A percentile compares a stretch with the other conserved stretches of the same genome.
Evolutionary conservation across 2,888 invertebrate species (phyloP).

Genomic region (Hirtodrosophila confusa): DNA sequence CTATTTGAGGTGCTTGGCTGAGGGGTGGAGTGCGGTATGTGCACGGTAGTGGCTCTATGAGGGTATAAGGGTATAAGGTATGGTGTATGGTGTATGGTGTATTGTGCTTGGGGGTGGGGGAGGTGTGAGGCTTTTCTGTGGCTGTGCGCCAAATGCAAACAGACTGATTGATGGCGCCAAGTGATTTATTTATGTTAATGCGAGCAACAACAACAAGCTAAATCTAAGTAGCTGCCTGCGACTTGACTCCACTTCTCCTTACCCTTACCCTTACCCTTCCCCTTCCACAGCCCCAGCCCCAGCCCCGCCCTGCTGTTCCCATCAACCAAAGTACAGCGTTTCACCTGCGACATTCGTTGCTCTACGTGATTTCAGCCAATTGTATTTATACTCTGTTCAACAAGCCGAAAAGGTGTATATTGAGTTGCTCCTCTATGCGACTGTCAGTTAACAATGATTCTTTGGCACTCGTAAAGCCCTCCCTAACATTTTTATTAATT

Average conservation of each 20-base stretch:
- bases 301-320: conserved; percentile 13
- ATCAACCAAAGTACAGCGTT: conserved; percentile 38
- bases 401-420: no score
- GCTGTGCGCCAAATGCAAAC: conserved; percentile 72
- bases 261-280: not conserved
- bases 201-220: conserved; percentile 38
- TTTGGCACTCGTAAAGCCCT: no score
- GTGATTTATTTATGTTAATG: conserved; percentile 79
- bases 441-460: no score
- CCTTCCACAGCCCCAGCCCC: not conserved
- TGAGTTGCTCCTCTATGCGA: no score
- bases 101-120: no score
- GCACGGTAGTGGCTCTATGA: no score
- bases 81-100: no score
- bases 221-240: conserved; percentile 48
- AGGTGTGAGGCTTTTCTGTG: conserved; percentile 27
- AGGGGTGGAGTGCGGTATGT: not conserved
- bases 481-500: no score
- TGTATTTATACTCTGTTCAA: conserved; percentile 12
- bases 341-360: conserved; percentile 71
- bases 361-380: conserved; percentile 68
- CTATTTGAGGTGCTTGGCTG: not conserved
- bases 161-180: conserved; percentile 77
- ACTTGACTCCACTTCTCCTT: conserved; percentile 8
- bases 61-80: no score